Evolutionary conservation across 92 coral and sea anemone species (phyloP).

Genomic region (Chrysogorgia sp.): DNA sequence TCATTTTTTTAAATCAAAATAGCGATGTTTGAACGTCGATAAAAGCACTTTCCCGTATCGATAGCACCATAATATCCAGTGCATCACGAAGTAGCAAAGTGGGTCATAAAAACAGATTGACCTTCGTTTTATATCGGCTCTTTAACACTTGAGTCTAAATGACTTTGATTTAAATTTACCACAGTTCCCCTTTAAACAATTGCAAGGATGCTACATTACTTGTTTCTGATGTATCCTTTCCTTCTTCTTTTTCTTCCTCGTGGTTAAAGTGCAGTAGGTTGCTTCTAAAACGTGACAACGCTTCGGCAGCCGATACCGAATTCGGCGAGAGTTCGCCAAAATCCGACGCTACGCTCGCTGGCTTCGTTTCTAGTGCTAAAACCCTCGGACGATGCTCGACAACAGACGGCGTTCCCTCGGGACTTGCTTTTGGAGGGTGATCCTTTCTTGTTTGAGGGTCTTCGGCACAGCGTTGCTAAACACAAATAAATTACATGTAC

Average conservation of each 20-base stretch:
- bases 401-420: slow-evolving; percentile 40
- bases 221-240: slow-evolving; percentile 11
- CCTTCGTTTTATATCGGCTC: too few species aligned
- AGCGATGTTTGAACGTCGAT: too few species aligned
- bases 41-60: too few species aligned
- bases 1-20: too few species aligned
- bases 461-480: slow-evolving; percentile 23
- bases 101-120: too few species aligned
- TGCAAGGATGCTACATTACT: slow-evolving; percentile 3
- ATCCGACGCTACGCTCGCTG: slow-evolving; percentile 37
- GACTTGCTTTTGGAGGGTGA: slow-evolving; percentile 4
- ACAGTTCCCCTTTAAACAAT: too few species aligned
- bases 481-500: background rate
- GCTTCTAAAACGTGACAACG: slow-evolving; percentile 74
- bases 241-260: slow-evolving; percentile 5
- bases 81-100: too few species aligned
- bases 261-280: slow-evolving; percentile 19
- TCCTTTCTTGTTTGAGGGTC: background rate
- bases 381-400: slow-evolving; percentile 24
- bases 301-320: slow-evolving; percentile 90
- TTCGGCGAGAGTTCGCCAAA: slow-evolving; percentile 72
- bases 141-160: too few species aligned
- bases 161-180: too few species aligned
- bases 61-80: too few species aligned
- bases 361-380: slow-evolving; percentile 16